Evolutionary conservation across 2,888 invertebrate species (phyloP).

Genomic region (Cremastinae sp.): DNA sequence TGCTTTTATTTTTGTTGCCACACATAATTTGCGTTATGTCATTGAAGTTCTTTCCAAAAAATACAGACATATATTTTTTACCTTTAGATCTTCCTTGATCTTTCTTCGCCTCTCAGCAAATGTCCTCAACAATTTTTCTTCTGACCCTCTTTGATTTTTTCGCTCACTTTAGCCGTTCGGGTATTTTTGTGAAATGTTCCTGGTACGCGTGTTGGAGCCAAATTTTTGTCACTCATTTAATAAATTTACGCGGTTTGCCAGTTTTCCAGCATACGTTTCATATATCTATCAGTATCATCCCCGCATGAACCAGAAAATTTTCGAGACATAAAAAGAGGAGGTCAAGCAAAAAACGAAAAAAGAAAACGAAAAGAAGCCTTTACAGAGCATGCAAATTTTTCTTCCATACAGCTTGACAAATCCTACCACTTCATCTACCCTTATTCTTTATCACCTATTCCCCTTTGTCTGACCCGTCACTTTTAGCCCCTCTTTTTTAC

Average conservation of each 20-base stretch:
- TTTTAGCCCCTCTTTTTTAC: too few species aligned
- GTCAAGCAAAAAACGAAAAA: too few species aligned
- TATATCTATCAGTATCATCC: conserved; percentile 32
- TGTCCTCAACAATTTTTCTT: conserved; percentile 10
- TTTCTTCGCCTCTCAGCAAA: background rate
- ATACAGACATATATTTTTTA: conserved; percentile 1
- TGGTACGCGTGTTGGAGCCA: conserved; percentile 7
- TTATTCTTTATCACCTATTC: too few species aligned
- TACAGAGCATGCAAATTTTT: too few species aligned
- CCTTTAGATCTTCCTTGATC: conserved; percentile 2
- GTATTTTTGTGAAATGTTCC: background rate
- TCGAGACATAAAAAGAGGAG: too few species aligned
- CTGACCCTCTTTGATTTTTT: conserved; percentile 4
- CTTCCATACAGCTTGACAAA: too few species aligned
- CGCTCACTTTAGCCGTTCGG: conserved; percentile 11
- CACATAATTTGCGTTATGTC: background rate
- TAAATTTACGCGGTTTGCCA: conserved; percentile 51
- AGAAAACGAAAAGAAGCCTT: too few species aligned
- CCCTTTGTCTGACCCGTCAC: too few species aligned
- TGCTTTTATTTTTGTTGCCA: conserved; percentile 33
- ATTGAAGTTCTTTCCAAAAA: conserved; percentile 9
- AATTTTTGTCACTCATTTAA: conserved; percentile 49
- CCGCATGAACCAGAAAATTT: too few species aligned
- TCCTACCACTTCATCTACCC: too few species aligned
- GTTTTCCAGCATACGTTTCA: conserved; percentile 16